Base-by-base conservation (phyloP, 2,797 vertebrate species). In the Acomys russatus region DNA sequence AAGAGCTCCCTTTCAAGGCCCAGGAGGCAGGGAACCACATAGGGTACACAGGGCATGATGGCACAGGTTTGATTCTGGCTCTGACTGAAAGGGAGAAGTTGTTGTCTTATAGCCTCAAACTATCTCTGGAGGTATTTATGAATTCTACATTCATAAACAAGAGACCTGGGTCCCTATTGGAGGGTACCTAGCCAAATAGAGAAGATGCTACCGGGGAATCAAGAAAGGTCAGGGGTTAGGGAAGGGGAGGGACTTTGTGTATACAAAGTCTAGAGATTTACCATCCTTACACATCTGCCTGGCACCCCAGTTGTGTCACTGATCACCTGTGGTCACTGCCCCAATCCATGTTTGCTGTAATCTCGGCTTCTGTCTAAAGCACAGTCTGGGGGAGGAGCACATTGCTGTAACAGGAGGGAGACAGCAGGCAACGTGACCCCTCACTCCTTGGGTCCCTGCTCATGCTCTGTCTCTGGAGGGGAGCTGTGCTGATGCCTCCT, bases 141-240 rank as follows among this genome's bases (percentile, higher is more conserved):
- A 98, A 98, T 98, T 96, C 17, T 97, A 97, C 98, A 98, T 98
- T 99, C 98, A 98, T 96, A 84, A 98, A 98, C 98, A 97, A 88
- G 94, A 98, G 97, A 96, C 96, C 95, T 97, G 97, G 94, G 54
- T 68, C 98, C 97, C 90, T 80, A 76, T 87, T 90, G 95, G 96
- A 97, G 20, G 59, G 94, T 92, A 0, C 94, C 97, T 92, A 90
- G 95, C 97, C 97, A 98, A 91, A 85, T 82, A 78, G 68, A 91
- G 61, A 94, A 71, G 54, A 61, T 80, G 91, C 68, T 88, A 33
- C 78, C 82, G 33, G 35, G 22, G 73, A 95, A 95, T 98, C 96
- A 91, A 95, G 96, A 92, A 96, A 95, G 94, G 96, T 95, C 94
- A 90, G 78, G 97, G 54, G 54, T 64, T 78, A n/a, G 9, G 95